Evolutionary conservation across 2,797 vertebrate species (phyloP).

Genomic region (Protosalanx chinensis): DNA sequence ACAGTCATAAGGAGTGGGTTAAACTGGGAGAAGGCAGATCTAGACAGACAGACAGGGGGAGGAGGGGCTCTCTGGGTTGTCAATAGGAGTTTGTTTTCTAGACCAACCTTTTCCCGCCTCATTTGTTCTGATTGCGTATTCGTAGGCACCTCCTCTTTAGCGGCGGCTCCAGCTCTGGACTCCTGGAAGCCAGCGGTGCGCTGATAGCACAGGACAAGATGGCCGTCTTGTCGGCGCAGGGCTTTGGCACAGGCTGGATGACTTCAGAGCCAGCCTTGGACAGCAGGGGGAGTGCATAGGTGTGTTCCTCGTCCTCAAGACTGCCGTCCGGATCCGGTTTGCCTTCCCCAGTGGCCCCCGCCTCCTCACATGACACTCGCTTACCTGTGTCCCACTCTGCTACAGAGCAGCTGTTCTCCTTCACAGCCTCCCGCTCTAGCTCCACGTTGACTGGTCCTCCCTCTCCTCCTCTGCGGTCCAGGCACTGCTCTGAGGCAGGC

Average conservation of each 20-base stretch:
- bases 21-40: conserved; percentile 1
- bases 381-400: conserved; percentile 84
- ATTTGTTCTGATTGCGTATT: conserved; percentile 99
- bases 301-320: conserved; percentile 90
- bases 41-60: background rate
- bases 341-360: conserved; percentile 78
- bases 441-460: conserved; percentile 77
- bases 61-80: conserved; percentile 10
- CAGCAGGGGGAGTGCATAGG: conserved; percentile 90
- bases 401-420: conserved; percentile 92
- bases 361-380: conserved; percentile 73
- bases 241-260: conserved; percentile 99
- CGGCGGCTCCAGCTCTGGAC: conserved; percentile 92
- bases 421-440: conserved; percentile 91
- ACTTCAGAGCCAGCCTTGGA: conserved; percentile 90
- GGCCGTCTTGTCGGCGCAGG: conserved; percentile 86
- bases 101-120: conserved; percentile 81
- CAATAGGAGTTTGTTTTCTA: conserved; percentile 32
- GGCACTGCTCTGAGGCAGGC: conserved; percentile 68
- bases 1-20: background rate
- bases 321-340: conserved; percentile 85
- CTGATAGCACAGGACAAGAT: conserved; percentile 90
- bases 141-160: conserved; percentile 99
- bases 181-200: conserved; percentile 85
- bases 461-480: conserved; percentile 63